Conservation (phyloP, 1,140 invertebrate genomes). For the Drosophila nasuta region DNA sequence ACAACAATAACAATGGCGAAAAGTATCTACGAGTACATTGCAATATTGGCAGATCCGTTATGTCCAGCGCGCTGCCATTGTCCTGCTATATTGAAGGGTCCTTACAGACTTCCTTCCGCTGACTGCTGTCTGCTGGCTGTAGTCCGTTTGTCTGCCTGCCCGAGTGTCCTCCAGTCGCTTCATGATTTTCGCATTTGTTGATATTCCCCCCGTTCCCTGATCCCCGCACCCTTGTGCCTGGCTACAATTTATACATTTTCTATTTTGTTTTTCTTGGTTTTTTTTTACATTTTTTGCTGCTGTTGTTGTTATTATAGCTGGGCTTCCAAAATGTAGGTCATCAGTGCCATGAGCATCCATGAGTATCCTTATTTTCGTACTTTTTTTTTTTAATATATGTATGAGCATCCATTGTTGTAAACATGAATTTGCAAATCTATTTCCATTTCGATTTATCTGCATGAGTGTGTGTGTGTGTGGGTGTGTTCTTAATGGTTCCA, state of each 20-base stretch:
- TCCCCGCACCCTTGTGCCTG: neutral
- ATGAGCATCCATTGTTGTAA: constrained; percentile 62
- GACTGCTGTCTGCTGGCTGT: constrained; percentile 8
- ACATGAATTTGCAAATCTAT: constrained; percentile 80
- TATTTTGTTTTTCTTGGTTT: constrained; percentile 16
- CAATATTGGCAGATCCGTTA: constrained; percentile 74
- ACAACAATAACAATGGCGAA: neutral
- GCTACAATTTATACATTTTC: constrained; percentile 35
- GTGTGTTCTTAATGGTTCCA: constrained; percentile 36
- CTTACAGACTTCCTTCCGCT: constrained; percentile 68
- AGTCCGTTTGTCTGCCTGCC: constrained; percentile 5
- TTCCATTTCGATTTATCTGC: constrained; percentile 70
- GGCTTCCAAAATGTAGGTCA: constrained; percentile 47
- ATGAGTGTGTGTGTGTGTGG: constrained; percentile 22
- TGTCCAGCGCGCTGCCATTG: constrained; percentile 45
- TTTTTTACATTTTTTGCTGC: constrained; percentile 6
- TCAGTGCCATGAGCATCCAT: constrained; percentile 31
- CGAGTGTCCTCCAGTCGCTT: constrained; percentile 24
- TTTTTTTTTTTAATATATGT: constrained; percentile 40
- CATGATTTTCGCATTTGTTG: constrained; percentile 61
- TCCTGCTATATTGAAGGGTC: constrained; percentile 68
- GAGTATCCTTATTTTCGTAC: constrained; percentile 43
- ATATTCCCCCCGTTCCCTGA: constrained; percentile 1
- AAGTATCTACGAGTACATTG: constrained; percentile 44
- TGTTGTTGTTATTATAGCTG: constrained; percentile 7